Evolutionary conservation across 1,140 invertebrate genomes (phyloP), one percentile per base, ranked within the genome.

Genomic region (Diprion similis): DNA sequence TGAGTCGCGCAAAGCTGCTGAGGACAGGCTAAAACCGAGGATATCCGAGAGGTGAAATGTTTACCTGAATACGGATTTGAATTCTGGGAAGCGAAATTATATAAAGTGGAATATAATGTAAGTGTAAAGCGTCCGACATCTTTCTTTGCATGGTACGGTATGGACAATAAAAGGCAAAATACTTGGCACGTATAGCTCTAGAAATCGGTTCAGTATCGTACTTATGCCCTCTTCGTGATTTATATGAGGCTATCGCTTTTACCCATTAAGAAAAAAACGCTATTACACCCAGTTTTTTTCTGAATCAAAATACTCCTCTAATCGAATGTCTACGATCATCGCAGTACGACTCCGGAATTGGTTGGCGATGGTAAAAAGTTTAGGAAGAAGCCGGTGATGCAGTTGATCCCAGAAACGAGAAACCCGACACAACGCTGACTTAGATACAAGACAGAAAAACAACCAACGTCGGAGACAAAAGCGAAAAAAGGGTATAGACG

Each of bases 381-480:
- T 13, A 48, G 37, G 64, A 71, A 51, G 69, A 76, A 74, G 64
- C 75, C 76, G 77, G 70, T 72, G 71, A 76, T 76, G 76, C 79
- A 80, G 78, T 73, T 84, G 81, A 84, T 83, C 78, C 77, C 78
- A 73, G 77, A 59, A 83, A 80, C 76, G 81, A 77, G 72, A 72
- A 81, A 76, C 72, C 71, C n/a, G 24, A 37, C n/a, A 17, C 11
- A 17, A 59, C 66, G 37, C 69, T 67, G 46, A 71, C 67, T 46
- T 64, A 59, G 48, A 45, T 51, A 24, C 65, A 45, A 69, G 68
- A 59, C 24, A 69, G 71, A 45, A 46, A 72, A 24, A 10, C 65
- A 17, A 66, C 67, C 37, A 46, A 51, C 45, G 73, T 59, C 59
- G 24, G 46, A 70, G 68, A 69, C 48, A 11, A 46, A n/a, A 45